phyloP scores from a whole-genome alignment of 2,797 vertebrate genomes.

The Cryptoblepharus egeriae region DNA sequence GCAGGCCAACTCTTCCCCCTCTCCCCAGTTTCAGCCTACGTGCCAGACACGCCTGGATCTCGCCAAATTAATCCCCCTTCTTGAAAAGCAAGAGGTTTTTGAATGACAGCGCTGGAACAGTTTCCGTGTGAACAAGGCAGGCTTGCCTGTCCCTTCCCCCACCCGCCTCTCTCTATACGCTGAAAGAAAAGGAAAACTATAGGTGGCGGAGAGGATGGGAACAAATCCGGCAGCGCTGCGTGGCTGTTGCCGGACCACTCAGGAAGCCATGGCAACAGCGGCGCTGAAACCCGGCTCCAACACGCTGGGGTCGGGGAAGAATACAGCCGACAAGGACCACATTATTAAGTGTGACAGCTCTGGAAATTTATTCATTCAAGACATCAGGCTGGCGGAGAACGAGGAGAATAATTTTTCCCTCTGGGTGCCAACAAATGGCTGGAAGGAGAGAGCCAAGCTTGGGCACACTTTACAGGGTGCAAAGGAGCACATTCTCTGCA shows the following conservation, averaged over 20 bases:
- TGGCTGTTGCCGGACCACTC: conserved; percentile 20
- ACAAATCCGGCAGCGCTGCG: conserved; percentile 13
- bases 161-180: neutral
- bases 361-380: conserved; percentile 19
- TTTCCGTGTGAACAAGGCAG: conserved; percentile 35
- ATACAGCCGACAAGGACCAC: neutral
- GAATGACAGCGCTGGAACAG: conserved; percentile 13
- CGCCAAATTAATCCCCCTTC: conserved; percentile 4
- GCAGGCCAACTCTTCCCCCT: neutral
- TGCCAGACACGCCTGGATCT: conserved; percentile 19
- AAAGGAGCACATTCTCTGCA: neutral
- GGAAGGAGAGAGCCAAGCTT: neutral
- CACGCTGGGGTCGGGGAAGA: neutral
- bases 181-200: conserved; percentile 2
- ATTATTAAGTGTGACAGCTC: conserved; percentile 14
- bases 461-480: neutral
- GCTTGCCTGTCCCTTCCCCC: neutral
- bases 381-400: conserved; percentile 10
- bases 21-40: conserved; percentile 4
- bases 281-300: neutral
- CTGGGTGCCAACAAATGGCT: neutral
- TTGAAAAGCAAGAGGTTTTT: conserved; percentile 12
- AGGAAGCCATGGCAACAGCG: conserved; percentile 6
- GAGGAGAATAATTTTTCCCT: neutral
- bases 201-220: conserved; percentile 6